Percentiles rank a stretch among this genome's conserved stretches.
These are phyloP conservation scores for Linyphia triangularis DNA, from an alignment of 2,888 invertebrate species.

Conservation along the genomic window DNA sequence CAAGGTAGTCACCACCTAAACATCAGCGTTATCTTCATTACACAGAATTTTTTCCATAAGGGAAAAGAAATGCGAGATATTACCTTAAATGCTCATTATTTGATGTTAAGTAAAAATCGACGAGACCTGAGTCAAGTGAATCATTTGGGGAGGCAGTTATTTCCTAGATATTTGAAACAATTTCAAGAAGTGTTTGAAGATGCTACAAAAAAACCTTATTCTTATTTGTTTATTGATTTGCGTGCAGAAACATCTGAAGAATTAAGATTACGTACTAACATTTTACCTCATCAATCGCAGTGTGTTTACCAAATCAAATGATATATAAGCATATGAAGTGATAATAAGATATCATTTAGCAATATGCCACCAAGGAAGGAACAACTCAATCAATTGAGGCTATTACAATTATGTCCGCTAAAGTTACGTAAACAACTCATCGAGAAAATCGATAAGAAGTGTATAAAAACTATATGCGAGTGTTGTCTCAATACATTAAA, in stretches of 20 bases:
- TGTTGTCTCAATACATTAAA: neutral
- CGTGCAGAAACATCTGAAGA: neutral
- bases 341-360: too few species aligned
- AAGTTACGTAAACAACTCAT: neutral
- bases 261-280: neutral
- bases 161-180: neutral
- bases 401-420: neutral
- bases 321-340: too few species aligned
- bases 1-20: conserved; percentile 10
- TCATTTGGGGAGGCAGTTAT: neutral
- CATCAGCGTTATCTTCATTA: neutral
- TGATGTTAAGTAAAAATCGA: conserved; percentile 8
- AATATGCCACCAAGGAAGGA: too few species aligned
- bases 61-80: conserved; percentile 25
- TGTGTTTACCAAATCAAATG: neutral
- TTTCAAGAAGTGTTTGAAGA: neutral
- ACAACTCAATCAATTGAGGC: too few species aligned
- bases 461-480: neutral
- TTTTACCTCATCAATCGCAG: neutral
- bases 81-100: conserved; percentile 33
- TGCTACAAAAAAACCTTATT: neutral
- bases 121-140: conserved; percentile 5
- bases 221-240: neutral
- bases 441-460: neutral
- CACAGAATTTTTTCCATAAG: conserved; percentile 40